Evolutionary conservation across 64 coral and sea anemone genomes (phyloP), one percentile per base, ranked within the genome.

Genomic region (Dendronephthya gigantea): DNA sequence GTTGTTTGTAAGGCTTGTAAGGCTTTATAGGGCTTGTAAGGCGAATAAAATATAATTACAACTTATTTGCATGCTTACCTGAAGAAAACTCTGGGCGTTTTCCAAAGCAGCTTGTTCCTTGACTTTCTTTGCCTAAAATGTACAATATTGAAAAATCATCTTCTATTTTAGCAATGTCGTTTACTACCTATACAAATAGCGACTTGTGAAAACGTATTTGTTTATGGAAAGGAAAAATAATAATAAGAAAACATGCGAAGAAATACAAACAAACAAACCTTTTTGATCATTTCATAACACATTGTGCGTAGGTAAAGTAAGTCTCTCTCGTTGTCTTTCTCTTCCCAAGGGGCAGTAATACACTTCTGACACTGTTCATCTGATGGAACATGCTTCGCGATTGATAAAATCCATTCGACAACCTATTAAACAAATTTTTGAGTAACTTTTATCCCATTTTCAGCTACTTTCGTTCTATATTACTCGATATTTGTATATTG

Each of bases 341-440:
- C 94, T 43, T 98, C 94, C 3, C 93, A 86, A 11, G 94, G 94
- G 66, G 94, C 94, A 7, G 93, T 87, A 16, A 98, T 84, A 68
- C 94, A 93, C 52, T 98, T 98, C n/a, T 98, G 94, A 28, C 91
- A 92, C 82, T 93, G 94, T 55, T 98, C 94, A 83, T 98, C 94
- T 48, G 94, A 98, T 5, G 94, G 94, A 9, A 93, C 50, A 69
- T 98, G 94, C 68, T 93, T 92, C 0, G 91, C 90, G 3, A 98
- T 90, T 11, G 83, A 86, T 9, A 98, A 89, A 32, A 98, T 84
- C 94, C 94, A 98, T 16, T 98, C 94, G 34, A 90, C 84, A 11
- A 94, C 89, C 92, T 90, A 66, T 1, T 2, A 79, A 33, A 79
- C 58, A n/a, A 66, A 22, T 15, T 66, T 66, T 66, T 3, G 58